Evolutionary conservation across 2,113 vertebrate genomes (phyloP), one percentile per base, ranked within the genome.

Genomic region (Recurvirostra avosetta): DNA sequence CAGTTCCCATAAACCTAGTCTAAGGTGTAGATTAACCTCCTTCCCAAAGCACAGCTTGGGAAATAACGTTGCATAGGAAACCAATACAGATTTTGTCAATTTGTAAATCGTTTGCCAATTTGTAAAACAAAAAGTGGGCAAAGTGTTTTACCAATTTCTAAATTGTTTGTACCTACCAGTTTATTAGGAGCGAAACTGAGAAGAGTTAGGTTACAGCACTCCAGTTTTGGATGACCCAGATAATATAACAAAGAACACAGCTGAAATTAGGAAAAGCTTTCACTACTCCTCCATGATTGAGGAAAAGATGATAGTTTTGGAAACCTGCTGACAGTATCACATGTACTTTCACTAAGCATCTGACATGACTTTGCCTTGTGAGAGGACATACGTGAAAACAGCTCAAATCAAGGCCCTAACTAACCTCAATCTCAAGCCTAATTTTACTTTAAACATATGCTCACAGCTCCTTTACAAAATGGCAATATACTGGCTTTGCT

Each of bases 261-360:
- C 6, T 63, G 50, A 70, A 94, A 59, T 14, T 4, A 74, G 17
- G 20, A 61, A 27, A 61, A 80, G 27, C 10, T 70, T 47, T 58
- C 71, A 79, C 12, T 32, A 23, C 11, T 47, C 36, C 38, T 70
- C 22, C 43, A 6, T 3, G 10, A 50, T 0, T 5, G 5, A 8
- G 13, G 38, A 86, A 89, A 65, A n/a, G 1, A 61, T 0, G 0
- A 32, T 2, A n/a, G 27, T 18, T 90, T 58, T 26, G 15, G 36
- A 50, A 88, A 74, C 15, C 8, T 41, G n/a, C 49, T 50, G 49
- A 50, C 22, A 50, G 12, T 11, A 58, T n/a, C 36, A 45, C 12
- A 13, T 3, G 4, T 1, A 18, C 41, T 73, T 82, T 77, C 63
- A 40, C 19, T 29, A 49, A 77, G 22, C 7, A 66, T 12, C 29